These are phyloP conservation scores for Agrotis puta DNA, from an alignment of 2,888 invertebrate genomes.

Conservation along the genomic window DNA sequence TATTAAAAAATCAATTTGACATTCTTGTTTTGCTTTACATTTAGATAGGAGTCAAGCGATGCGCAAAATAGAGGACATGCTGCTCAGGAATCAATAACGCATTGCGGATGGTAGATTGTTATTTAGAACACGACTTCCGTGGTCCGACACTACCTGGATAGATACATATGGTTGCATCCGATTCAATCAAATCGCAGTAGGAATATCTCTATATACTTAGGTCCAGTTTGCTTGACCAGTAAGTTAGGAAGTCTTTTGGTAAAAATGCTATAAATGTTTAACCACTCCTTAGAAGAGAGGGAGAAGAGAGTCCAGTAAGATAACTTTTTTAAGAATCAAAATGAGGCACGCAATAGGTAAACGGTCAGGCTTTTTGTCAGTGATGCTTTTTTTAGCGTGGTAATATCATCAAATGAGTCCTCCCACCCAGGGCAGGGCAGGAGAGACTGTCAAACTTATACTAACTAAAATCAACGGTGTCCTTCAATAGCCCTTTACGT, in stretches of 20 bases:
- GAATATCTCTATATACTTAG: background rate
- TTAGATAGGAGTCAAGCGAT: background rate
- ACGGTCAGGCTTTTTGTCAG: background rate
- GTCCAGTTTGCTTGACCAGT: too few relatives aligned
- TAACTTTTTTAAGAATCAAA: background rate
- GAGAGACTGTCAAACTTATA: too few relatives aligned
- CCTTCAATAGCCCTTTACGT: too few relatives aligned
- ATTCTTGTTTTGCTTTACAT: slow-evolving; percentile 5
- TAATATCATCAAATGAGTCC: too few relatives aligned
- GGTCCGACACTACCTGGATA: slow-evolving; percentile 2
- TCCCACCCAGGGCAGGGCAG: too few relatives aligned
- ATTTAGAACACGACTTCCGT: background rate
- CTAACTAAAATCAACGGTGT: too few relatives aligned
- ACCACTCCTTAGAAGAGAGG: too few relatives aligned
- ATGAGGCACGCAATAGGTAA: background rate
- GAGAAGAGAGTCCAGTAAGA: background rate
- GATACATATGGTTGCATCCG: slow-evolving; percentile 5
- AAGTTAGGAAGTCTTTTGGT: too few relatives aligned
- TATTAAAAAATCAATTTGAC: background rate
- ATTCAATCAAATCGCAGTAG: background rate
- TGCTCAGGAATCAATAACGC: slow-evolving; percentile 14
- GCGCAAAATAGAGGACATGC: slow-evolving; percentile 6
- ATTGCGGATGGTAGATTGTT: background rate
- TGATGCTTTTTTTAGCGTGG: background rate
- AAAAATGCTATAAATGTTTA: too few relatives aligned